Conservation (phyloP, 2,113 vertebrate species). For the Dasypus novemcinctus region DNA sequence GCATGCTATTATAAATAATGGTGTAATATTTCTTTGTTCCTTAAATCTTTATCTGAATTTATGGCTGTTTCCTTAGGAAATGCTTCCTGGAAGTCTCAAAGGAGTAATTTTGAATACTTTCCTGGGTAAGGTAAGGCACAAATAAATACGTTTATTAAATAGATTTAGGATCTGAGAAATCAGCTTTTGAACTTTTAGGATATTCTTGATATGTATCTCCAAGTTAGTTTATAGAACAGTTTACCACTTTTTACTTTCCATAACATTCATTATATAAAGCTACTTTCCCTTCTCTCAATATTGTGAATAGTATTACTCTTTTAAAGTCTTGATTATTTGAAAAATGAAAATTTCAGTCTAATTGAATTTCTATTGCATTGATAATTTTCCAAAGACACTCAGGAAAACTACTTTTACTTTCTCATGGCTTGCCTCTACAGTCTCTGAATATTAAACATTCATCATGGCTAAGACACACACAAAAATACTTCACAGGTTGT, state of each 20-base stretch:
- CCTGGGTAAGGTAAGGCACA: neutral
- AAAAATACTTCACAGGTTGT: neutral
- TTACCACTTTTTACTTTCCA: neutral
- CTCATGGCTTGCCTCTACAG: neutral
- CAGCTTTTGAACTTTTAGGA: neutral
- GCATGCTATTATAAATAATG: conserved; percentile 55
- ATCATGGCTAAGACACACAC: conserved; percentile 12
- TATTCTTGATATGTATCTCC: neutral
- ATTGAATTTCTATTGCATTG: conserved; percentile 2
- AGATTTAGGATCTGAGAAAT: conserved; percentile 22
- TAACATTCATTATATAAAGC: neutral
- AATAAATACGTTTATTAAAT: conserved; percentile 40
- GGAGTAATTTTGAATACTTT: conserved; percentile 50
- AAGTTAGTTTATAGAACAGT: conserved; percentile 1
- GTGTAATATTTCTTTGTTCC: conserved; percentile 44
- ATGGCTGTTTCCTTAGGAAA: conserved; percentile 53
- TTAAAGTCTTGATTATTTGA: conserved; percentile 40
- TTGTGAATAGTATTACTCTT: neutral
- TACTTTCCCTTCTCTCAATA: neutral
- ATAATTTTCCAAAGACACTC: neutral
- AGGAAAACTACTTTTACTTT: conserved; percentile 40
- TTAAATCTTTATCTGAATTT: conserved; percentile 60
- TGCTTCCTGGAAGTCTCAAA: conserved; percentile 29
- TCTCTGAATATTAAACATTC: neutral
- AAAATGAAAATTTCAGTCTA: conserved; percentile 23